These are phyloP conservation scores for Pipistrellus nathusii DNA, from an alignment of 2,797 vertebrate species.

Conservation along the genomic window DNA sequence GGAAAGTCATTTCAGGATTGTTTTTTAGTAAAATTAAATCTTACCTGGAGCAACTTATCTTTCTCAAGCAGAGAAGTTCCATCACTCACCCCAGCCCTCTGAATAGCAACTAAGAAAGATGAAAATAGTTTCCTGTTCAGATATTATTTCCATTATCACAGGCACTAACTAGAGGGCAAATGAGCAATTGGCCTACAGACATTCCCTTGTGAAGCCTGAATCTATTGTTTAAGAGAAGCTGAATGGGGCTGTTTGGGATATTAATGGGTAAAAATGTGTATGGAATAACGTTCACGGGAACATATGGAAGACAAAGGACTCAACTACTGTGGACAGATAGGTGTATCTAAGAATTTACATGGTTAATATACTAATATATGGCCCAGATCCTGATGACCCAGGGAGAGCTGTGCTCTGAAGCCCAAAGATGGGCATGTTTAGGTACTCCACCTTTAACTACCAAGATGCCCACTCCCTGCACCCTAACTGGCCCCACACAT, in stretches of 20 bases:
- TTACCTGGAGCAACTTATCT: slow-evolving; percentile 64
- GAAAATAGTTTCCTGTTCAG: slow-evolving; percentile 61
- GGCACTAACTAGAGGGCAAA: slow-evolving; percentile 7
- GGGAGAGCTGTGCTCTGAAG: not conserved
- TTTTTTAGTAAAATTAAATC: slow-evolving; percentile 72
- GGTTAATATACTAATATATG: fast-evolving
- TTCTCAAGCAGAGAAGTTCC: slow-evolving; percentile 68
- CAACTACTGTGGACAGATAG: not conserved
- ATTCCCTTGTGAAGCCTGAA: not conserved
- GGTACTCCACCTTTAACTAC: not conserved
- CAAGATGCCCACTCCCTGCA: too few species aligned
- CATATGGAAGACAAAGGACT: not conserved
- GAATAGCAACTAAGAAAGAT: slow-evolving; percentile 58
- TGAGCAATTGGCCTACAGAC: not conserved
- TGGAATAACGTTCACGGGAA: fast-evolving
- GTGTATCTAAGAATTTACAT: not conserved
- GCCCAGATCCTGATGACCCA: not conserved
- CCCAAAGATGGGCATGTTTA: not conserved
- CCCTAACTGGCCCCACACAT: fast-evolving
- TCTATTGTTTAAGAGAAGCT: not conserved
- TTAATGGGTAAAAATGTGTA: not conserved
- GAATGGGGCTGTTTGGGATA: not conserved
- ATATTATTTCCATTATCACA: slow-evolving; percentile 50
- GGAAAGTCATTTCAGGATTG: slow-evolving; percentile 66
- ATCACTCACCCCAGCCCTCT: slow-evolving; percentile 42